These are phyloP conservation scores for Cydia pomonella DNA, from an alignment of 1,140 invertebrate genomes.

Conservation along the genomic window DNA sequence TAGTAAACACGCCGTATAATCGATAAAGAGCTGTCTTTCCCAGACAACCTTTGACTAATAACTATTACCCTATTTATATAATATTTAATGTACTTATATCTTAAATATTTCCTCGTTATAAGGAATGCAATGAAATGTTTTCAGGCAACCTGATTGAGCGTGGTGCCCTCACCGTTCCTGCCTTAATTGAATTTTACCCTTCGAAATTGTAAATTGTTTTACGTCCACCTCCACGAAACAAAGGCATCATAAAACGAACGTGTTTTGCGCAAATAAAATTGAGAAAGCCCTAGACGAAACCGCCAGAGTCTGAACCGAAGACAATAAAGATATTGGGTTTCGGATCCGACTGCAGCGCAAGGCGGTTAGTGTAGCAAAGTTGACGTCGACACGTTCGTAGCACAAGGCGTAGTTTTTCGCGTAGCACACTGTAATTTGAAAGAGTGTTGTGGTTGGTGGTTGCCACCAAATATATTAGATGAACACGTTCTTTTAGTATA, in stretches of 20 bases:
- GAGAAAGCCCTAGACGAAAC: conserved; percentile 21
- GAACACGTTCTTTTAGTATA: too few relatives aligned
- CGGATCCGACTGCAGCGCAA: conserved; percentile 3
- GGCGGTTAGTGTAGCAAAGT: background rate
- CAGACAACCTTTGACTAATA: too few relatives aligned
- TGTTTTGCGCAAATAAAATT: conserved; percentile 29
- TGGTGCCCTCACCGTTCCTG: background rate
- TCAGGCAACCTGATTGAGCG: conserved; percentile 16
- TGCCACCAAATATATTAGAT: background rate
- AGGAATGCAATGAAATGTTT: background rate
- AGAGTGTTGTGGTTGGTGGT: background rate
- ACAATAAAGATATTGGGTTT: conserved; percentile 17
- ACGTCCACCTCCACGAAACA: conserved; percentile 35
- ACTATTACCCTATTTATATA: too few relatives aligned
- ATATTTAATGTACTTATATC: too few relatives aligned
- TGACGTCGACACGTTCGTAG: background rate
- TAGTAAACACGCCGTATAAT: too few relatives aligned
- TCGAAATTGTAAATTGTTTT: conserved; percentile 43
- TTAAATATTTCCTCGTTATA: too few relatives aligned
- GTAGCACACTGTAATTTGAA: background rate
- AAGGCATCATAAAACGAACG: conserved; percentile 23
- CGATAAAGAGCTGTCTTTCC: too few relatives aligned
- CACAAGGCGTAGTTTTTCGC: conserved; percentile 6
- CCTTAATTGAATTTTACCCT: conserved; percentile 41
- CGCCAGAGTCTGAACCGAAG: background rate